Base-by-base conservation (phyloP, 1,140 invertebrate species). In the Phymorhynchus buccinoides region DNA sequence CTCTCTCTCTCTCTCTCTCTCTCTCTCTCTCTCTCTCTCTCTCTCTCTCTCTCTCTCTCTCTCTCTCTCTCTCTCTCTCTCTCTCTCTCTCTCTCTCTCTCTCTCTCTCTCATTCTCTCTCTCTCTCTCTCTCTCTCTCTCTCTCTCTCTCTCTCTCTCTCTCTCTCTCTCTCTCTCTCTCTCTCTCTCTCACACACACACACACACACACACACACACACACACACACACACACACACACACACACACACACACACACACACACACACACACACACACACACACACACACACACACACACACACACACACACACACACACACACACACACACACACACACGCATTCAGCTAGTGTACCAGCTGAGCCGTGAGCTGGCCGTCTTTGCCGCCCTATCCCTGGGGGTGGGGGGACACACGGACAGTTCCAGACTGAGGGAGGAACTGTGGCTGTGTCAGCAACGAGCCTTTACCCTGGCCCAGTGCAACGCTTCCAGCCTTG, bases 341-440 rank as follows among this genome's bases (percentile, higher is more conserved):
- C 1, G 22, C 30, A 66, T 66, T 0, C 78, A 85, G 84, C 56
- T 80, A 16, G 84, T 80, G 30, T 44, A 42, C 32, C 56, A 44
- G n/a, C 79, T 85, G n/a, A 85, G 79, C 78, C 42, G 32, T 35
- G 84, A 85, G 48, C 62, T 85, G 30, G 84, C 84, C 3, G 27
- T 85, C 22, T 71, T 80, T 37, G 27, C 37, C 78, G 80, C 39
- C n/a, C 73, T 85, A 12, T 62, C 62, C 37, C 41, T 78, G 30
- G 84, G 84, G 48, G n/a, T 85, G 32, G 84, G 84, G 3, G 84
- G 75, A 16, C 42, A 68, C 37, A 71, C 52, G 56, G 84, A 85
- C 66, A 48, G 39, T 9, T 41, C 71, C 56, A 66, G 66, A 27
- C 44, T 85, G 78, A 35, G 84, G 42, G 84, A 85, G 12, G 84